Conservation (phyloP, 2,797 vertebrate species). For the Sebastiscus tertius region DNA sequence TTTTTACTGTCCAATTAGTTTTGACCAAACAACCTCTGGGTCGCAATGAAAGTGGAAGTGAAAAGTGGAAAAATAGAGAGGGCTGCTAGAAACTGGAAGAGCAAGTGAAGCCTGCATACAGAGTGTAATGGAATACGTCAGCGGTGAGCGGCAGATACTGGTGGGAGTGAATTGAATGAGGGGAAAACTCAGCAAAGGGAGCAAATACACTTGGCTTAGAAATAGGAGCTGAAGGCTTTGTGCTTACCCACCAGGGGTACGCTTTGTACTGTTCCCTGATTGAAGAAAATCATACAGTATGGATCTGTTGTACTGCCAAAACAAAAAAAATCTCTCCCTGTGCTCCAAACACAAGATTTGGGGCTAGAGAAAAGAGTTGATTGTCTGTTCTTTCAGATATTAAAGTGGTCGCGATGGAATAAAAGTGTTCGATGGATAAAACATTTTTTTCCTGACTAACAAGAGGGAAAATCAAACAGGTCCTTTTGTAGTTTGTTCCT, state of each 20-base stretch:
- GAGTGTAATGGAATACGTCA: slow-evolving; percentile 16
- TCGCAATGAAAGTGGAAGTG: slow-evolving; percentile 7
- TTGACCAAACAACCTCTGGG: slow-evolving; percentile 67
- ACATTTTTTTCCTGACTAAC: slow-evolving; percentile 7
- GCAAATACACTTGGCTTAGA: slow-evolving; percentile 33
- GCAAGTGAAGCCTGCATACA: not conserved
- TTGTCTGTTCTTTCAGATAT: slow-evolving; percentile 45
- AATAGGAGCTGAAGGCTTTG: slow-evolving; percentile 48
- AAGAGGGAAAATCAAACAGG: slow-evolving; percentile 27
- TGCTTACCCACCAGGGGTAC: slow-evolving; percentile 40
- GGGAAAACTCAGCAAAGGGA: slow-evolving; percentile 31
- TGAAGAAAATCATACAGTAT: slow-evolving; percentile 63
- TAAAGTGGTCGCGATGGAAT: slow-evolving; percentile 44
- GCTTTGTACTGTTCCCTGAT: slow-evolving; percentile 54
- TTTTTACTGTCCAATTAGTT: slow-evolving; percentile 73
- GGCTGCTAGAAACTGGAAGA: not conserved
- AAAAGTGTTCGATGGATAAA: slow-evolving; percentile 39
- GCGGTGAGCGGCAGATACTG: not conserved
- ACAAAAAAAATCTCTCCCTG: slow-evolving; percentile 37
- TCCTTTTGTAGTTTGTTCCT: slow-evolving; percentile 1
- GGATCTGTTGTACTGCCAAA: slow-evolving; percentile 53
- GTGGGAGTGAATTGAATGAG: slow-evolving; percentile 25
- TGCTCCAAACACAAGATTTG: slow-evolving; percentile 50
- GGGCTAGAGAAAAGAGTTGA: slow-evolving; percentile 23
- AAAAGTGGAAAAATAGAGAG: slow-evolving; percentile 18